Conservation (phyloP, 2,113 vertebrate species). For the Dicentrarchus labrax region DNA sequence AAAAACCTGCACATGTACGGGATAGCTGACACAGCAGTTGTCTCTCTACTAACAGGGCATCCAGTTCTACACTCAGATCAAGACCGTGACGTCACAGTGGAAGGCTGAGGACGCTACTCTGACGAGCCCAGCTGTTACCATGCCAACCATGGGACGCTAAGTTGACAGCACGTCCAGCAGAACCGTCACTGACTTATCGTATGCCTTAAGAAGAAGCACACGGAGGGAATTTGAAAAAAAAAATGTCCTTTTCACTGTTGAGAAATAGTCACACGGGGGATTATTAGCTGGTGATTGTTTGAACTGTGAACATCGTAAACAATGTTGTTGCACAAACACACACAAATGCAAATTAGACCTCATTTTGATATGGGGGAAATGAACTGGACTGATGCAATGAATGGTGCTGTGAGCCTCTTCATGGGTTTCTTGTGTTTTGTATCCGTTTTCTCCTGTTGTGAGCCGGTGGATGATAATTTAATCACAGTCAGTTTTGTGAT, state of each 20-base stretch:
- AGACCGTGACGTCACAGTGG: conserved; percentile 98
- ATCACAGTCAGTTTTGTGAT: not conserved
- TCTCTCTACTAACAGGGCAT: conserved; percentile 87
- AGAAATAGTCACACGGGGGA: not conserved
- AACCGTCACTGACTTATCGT: conserved; percentile 42
- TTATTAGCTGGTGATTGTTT: conserved; percentile 3
- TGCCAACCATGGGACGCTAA: conserved; percentile 98
- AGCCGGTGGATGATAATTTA: not conserved
- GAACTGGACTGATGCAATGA: not conserved
- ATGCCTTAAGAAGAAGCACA: conserved; percentile 56
- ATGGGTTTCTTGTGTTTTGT: conserved; percentile 18
- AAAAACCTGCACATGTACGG: not conserved
- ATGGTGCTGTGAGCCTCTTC: conserved; percentile 6
- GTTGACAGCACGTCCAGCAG: not conserved
- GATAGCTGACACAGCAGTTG: not conserved
- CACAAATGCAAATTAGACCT: not conserved
- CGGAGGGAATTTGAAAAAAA: not conserved
- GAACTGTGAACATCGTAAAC: not conserved
- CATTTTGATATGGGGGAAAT: not conserved
- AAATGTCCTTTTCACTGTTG: conserved; percentile 1
- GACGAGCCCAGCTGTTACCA: conserved; percentile 92
- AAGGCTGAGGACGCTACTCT: conserved; percentile 96
- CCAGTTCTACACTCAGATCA: conserved; percentile 98
- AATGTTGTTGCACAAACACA: conserved; percentile 25
- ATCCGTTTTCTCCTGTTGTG: not conserved